Conservation (phyloP, 2,113 vertebrate genomes). For the Barbus barbus region DNA sequence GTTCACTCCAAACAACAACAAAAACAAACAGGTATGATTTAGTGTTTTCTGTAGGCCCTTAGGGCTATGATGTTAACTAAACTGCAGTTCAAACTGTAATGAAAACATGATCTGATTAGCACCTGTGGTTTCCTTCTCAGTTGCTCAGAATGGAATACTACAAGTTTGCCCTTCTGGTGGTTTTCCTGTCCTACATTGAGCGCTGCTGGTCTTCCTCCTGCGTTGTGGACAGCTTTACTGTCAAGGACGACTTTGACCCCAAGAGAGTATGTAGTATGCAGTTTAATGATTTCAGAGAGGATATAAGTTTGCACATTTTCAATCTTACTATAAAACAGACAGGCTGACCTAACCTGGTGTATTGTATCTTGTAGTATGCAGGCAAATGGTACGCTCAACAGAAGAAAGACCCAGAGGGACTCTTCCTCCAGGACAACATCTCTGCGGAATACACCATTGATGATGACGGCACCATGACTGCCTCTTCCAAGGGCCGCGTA, state of each 20-base stretch:
- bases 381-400: slow-evolving; percentile 91
- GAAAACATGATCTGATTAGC: background rate
- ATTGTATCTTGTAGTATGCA: slow-evolving; percentile 77
- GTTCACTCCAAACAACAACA: slow-evolving; percentile 21
- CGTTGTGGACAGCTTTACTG: slow-evolving; percentile 83
- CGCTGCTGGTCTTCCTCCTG: slow-evolving; percentile 79
- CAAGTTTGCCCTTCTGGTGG: slow-evolving; percentile 78
- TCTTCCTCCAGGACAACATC: slow-evolving; percentile 95
- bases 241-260: slow-evolving; percentile 87
- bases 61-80: background rate
- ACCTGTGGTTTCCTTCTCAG: slow-evolving; percentile 16
- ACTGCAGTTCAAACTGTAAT: background rate
- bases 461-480: slow-evolving; percentile 87
- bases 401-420: slow-evolving; percentile 91
- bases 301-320: background rate
- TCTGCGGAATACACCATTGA: slow-evolving; percentile 89
- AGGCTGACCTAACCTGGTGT: background rate
- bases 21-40: slow-evolving; percentile 56
- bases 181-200: slow-evolving; percentile 75
- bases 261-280: slow-evolving; percentile 79
- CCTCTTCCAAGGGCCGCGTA: slow-evolving; percentile 86
- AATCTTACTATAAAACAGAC: background rate
- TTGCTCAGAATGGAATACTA: slow-evolving; percentile 81
- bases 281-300: background rate
- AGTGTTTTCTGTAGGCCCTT: background rate